phyloP scores from a whole-genome alignment of 2,888 invertebrate species.

The Melanophora roralis region DNA sequence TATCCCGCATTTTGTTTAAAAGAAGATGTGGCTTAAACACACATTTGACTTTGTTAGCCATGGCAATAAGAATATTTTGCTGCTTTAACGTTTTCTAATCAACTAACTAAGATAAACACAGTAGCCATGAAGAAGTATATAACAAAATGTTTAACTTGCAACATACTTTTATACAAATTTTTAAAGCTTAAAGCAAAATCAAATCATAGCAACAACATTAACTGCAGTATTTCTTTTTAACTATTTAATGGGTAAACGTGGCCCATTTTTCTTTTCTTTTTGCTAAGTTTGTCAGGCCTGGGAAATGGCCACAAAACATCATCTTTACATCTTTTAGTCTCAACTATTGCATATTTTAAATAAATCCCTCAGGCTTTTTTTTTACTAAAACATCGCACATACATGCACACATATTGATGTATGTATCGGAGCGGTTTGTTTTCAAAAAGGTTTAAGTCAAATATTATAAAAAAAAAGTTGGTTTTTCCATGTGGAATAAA shows the following conservation, averaged over 20 bases:
- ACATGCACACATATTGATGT: no score
- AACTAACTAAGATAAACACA: constrained; percentile 37
- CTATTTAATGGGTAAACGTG: constrained; percentile 59
- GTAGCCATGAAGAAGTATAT: constrained; percentile 28
- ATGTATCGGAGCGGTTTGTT: no score
- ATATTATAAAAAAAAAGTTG: no score
- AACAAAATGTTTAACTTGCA: not conserved
- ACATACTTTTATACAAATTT: no score
- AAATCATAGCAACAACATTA: not conserved
- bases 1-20: constrained; percentile 20
- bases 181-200: constrained; percentile 20
- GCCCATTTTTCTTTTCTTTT: constrained; percentile 40
- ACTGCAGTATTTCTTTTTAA: constrained; percentile 32
- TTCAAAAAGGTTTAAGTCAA: no score
- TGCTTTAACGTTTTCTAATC: constrained; percentile 7
- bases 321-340: constrained; percentile 20
- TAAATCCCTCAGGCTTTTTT: constrained; percentile 49
- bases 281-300: constrained; percentile 45
- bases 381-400: constrained; percentile 15
- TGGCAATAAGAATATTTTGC: constrained; percentile 31
- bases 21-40: not conserved
- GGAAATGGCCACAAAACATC: constrained; percentile 59
- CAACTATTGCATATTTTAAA: constrained; percentile 57
- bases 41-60: constrained; percentile 40
- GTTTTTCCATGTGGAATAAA: no score